phyloP scores from a whole-genome alignment of 2,113 vertebrate genomes.

The Recurvirostra avosetta region DNA sequence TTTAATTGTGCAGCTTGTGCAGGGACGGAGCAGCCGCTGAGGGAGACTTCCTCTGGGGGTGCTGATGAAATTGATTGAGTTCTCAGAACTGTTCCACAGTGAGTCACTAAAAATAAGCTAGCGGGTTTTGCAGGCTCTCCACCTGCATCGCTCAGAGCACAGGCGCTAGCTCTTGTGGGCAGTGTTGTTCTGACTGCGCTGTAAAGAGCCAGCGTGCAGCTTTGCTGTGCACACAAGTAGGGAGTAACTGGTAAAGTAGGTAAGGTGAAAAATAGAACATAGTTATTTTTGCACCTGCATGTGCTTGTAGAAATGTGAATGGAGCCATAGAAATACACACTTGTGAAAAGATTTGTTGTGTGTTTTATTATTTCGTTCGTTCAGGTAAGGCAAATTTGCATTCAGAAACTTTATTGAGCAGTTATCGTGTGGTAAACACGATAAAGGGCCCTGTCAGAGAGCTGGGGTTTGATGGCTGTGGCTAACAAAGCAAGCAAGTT shows the following conservation, averaged over 20 bases:
- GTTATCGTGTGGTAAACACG: not conserved
- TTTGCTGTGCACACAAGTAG: not conserved
- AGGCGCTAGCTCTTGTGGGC: not conserved
- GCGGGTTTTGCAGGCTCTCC: not conserved
- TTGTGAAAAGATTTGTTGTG: accelerated
- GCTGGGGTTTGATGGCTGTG: not conserved
- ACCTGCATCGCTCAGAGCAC: not conserved
- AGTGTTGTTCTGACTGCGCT: not conserved
- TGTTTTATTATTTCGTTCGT: not conserved
- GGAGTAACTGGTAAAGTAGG: not conserved
- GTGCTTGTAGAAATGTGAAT: not conserved
- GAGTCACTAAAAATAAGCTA: not conserved
- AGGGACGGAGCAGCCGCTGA: not conserved
- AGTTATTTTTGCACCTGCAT: not conserved
- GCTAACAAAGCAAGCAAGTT: not conserved
- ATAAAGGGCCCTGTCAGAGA: not conserved
- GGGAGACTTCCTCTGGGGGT: not conserved
- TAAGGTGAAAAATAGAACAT: not conserved
- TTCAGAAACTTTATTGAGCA: not conserved
- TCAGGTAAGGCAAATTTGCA: not conserved
- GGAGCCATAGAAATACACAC: not conserved
- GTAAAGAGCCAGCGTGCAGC: accelerated
- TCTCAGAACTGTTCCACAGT: constrained; percentile 11
- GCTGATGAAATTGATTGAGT: not conserved
- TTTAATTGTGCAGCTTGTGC: not conserved